phyloP scores from a whole-genome alignment of 2,113 vertebrate species.

The Tamias sibiricus region DNA sequence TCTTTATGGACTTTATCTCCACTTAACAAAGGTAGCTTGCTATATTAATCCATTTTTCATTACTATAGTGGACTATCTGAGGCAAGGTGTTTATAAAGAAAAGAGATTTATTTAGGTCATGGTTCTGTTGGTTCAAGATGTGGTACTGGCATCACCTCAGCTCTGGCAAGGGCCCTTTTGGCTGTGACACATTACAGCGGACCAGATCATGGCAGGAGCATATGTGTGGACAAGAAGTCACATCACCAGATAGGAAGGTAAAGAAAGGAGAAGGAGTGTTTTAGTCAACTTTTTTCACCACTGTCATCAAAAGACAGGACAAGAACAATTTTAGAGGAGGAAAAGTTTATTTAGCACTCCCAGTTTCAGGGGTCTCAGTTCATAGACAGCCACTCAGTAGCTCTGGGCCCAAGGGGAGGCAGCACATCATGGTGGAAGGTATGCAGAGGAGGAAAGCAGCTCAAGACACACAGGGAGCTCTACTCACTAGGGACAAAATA shows the following conservation, averaged over 20 bases:
- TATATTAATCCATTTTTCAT: neutral
- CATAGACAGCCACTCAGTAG: too few species aligned
- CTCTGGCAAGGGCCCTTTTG: neutral
- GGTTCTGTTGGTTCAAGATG: neutral
- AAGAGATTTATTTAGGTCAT: neutral
- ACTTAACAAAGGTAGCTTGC: neutral
- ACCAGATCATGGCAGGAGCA: neutral
- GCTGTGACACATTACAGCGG: neutral
- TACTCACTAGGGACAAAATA: too few species aligned
- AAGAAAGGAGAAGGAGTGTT: neutral
- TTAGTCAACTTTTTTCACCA: too few species aligned
- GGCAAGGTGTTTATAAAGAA: neutral
- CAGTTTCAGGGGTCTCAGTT: too few species aligned
- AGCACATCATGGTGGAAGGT: too few species aligned
- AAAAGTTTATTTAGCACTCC: too few species aligned
- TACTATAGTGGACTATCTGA: neutral
- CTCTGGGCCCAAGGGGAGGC: too few species aligned
- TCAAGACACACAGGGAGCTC: too few species aligned
- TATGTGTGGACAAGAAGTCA: neutral
- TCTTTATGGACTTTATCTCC: neutral
- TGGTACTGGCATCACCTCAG: accelerated
- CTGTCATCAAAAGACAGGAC: too few species aligned
- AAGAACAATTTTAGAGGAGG: too few species aligned
- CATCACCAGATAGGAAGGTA: neutral
- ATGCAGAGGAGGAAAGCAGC: too few species aligned